These are phyloP conservation scores for Sebastes steindachneri DNA, from an alignment of 2,797 vertebrate genomes.

Conservation along the genomic window DNA sequence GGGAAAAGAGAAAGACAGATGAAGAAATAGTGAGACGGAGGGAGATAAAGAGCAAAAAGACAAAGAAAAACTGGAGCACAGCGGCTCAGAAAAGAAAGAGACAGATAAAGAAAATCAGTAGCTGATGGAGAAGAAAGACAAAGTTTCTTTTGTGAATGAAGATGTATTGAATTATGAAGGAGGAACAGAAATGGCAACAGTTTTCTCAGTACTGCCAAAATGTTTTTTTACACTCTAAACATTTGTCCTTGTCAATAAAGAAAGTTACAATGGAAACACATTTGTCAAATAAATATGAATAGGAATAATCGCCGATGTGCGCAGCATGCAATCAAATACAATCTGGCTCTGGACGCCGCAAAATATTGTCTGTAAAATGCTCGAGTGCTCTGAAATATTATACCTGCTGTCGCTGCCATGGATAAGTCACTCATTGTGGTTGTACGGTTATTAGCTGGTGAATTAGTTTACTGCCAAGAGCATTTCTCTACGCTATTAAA, in stretches of 20 bases:
- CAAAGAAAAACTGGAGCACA: background rate
- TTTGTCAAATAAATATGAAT: conserved; percentile 2
- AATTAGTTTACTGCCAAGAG: conserved; percentile 12
- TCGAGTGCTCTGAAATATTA: conserved; percentile 6
- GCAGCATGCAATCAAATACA: background rate
- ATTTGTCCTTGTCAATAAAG: background rate
- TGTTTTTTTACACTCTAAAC: background rate
- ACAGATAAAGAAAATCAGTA: background rate
- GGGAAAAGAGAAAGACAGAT: conserved; percentile 4
- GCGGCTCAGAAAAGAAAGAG: background rate
- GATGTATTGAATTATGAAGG: background rate
- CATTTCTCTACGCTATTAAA: conserved; percentile 7
- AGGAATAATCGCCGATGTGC: background rate
- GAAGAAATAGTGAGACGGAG: conserved; percentile 12
- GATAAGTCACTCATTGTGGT: conserved; percentile 9
- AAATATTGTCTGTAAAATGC: background rate
- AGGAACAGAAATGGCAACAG: background rate
- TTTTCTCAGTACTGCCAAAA: background rate
- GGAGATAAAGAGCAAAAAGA: conserved; percentile 11
- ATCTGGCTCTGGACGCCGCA: background rate
- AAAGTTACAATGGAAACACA: background rate
- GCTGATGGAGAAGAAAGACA: background rate
- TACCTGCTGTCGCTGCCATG: background rate
- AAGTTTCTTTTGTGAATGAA: background rate
- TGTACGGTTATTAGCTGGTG: conserved; percentile 2